Percentiles rank a stretch among this genome's conserved stretches.
Evolutionary conservation across 1,140 invertebrate species (phyloP).

Genomic region (Drosophila nigromelanica): DNA sequence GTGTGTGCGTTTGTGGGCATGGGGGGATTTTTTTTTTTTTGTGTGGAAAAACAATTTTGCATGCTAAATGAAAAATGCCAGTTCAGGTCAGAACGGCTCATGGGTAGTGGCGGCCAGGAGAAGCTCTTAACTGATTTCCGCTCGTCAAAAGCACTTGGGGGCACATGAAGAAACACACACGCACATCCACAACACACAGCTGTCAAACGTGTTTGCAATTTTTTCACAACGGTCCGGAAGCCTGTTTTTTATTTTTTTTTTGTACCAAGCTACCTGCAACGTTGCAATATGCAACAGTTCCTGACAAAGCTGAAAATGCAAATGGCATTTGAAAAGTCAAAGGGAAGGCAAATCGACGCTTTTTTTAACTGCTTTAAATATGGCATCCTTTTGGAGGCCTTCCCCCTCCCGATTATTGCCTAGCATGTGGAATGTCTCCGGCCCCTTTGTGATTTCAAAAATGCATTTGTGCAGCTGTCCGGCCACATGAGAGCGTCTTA

Average conservation of each 20-base stretch:
- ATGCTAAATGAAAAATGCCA: slow-evolving; percentile 45
- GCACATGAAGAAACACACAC: slow-evolving; percentile 3
- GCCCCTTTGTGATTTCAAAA: not conserved
- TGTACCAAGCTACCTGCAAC: not conserved
- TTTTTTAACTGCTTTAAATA: not conserved
- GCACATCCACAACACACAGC: not conserved
- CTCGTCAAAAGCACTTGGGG: slow-evolving; percentile 34
- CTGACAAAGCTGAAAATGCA: not conserved
- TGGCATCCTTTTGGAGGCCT: not conserved
- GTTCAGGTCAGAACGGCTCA: slow-evolving; percentile 6
- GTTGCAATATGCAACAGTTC: slow-evolving; percentile 8
- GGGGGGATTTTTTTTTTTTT: too few species aligned
- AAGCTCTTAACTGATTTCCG: slow-evolving; percentile 50
- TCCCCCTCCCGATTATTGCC: not conserved
- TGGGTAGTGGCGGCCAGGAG: slow-evolving; percentile 4
- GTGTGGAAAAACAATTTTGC: slow-evolving; percentile 48
- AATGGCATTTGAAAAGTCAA: slow-evolving; percentile 14
- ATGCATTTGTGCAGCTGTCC: too few species aligned
- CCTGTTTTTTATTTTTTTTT: not conserved
- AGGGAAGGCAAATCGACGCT: not conserved
- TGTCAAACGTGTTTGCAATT: slow-evolving; percentile 21
- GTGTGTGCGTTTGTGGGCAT: slow-evolving; percentile 1
- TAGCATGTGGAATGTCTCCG: not conserved
- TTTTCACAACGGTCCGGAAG: slow-evolving; percentile 4
- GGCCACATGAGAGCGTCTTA: too few species aligned